Evolutionary conservation across 1,140 invertebrate genomes (phyloP), one percentile per base, ranked within the genome.

Genomic region (Diuraphis noxia): DNA sequence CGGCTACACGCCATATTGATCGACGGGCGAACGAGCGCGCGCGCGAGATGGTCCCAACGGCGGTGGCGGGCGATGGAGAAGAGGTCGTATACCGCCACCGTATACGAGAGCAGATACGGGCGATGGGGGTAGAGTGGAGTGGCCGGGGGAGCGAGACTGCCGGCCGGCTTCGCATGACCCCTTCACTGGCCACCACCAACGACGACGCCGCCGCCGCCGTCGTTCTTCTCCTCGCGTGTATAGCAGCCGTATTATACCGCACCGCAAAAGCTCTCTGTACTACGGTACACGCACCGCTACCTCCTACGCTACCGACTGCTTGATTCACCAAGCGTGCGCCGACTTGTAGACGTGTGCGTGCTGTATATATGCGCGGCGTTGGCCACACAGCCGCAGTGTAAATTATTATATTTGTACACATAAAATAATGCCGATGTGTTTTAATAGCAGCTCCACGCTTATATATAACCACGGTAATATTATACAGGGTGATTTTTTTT

Each of bases 161-260:
- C 91, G 52, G 84, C 92, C 92, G 86, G 91, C 84, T 92, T 87
- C 40, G 43, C 46, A n/a, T 88, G 56, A 87, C 52, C 79, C 52
- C 36, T 25, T 38, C 41, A 41, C 79, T 38, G 38, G 36, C 79
- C 79, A 72, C 56, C 56, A n/a, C 56, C 56, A n/a, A 72, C 56
- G 13, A 13, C 56, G 56, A 1, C 56, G 52, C 0, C 52, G 56
- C 10, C 56, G 56, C 30, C 56, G 56, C 56, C 56, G 56, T 1
- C 56, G 56, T 72, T 34, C 56, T 72, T 77, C 23, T 34, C 88
- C 17, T 72, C 82, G 13, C n/a, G 41, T n/a, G 25, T 43, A n/a
- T n/a, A 30, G 56, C 56, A 30, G 8, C 6, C 23, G 52, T 52
- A 43, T 84, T 52, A 43, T 84, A 46, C 82, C 82, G 84, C 41